Evolutionary conservation across 2,888 invertebrate genomes (phyloP).

Genomic region (Pyrrhosoma nymphula): DNA sequence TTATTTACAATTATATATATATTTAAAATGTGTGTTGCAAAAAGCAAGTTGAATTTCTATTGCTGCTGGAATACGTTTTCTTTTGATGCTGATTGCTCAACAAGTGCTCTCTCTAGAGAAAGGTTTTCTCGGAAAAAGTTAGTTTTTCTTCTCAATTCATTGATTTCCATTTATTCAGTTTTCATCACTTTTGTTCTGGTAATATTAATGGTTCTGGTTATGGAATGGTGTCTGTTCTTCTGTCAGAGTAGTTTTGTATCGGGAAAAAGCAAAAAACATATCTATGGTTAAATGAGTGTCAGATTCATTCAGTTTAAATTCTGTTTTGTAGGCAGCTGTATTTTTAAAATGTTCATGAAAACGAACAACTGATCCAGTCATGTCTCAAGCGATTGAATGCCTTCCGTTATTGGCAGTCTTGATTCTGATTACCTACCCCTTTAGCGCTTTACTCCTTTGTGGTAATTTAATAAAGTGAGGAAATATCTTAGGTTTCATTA

Average conservation of each 20-base stretch:
- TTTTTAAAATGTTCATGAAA: neutral
- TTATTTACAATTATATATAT: neutral
- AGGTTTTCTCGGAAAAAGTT: neutral
- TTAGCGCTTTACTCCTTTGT: neutral
- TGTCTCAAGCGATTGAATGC: neutral
- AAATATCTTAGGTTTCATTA: neutral
- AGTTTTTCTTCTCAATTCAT: neutral
- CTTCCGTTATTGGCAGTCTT: neutral
- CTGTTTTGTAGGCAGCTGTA: neutral
- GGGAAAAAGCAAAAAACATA: neutral
- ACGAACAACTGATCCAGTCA: neutral
- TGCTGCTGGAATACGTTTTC: neutral
- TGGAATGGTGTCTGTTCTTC: too few species aligned
- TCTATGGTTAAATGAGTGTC: neutral
- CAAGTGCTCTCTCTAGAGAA: neutral
- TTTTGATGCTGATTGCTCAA: constrained; percentile 1
- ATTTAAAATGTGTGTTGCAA: neutral
- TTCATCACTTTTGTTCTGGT: neutral
- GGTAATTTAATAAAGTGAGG: neutral
- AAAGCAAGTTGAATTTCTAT: neutral
- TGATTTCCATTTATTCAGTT: neutral
- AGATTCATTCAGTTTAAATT: neutral
- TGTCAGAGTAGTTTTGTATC: neutral
- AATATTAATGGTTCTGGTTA: too few species aligned
- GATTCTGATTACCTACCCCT: neutral